phyloP scores from a whole-genome alignment of 2,797 vertebrate genomes.

The Dryobates pubescens region DNA sequence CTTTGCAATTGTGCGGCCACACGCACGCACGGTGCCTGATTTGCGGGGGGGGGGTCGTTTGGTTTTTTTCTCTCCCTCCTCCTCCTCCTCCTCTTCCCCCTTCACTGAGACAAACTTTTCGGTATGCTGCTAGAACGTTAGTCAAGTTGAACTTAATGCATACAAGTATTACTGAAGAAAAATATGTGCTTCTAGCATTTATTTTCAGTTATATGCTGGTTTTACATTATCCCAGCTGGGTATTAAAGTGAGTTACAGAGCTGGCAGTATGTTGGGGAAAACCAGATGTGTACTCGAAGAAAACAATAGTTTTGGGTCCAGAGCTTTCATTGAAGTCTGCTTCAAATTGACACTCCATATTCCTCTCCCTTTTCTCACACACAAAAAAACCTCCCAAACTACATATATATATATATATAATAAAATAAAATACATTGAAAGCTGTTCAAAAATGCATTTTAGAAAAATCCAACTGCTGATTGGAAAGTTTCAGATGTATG shows the following conservation, averaged over 20 bases:
- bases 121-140: neutral
- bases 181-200: constrained; percentile 51
- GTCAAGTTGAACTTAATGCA: neutral
- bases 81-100: neutral
- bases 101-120: neutral
- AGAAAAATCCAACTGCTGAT: neutral
- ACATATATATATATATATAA: no score
- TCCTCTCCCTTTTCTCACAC: constrained; percentile 37
- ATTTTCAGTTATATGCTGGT: constrained; percentile 49
- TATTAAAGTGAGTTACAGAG: constrained; percentile 70
- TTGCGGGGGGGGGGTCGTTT: neutral
- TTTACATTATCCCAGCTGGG: constrained; percentile 70
- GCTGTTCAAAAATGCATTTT: constrained; percentile 36
- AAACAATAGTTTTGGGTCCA: constrained; percentile 52
- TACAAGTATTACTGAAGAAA: constrained; percentile 11
- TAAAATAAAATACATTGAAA: neutral
- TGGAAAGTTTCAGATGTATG: constrained; percentile 39
- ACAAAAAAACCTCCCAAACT: no score
- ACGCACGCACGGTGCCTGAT: neutral
- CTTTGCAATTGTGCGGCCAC: neutral
- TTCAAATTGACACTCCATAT: constrained; percentile 48
- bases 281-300: constrained; percentile 72
- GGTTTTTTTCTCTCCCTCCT: neutral
- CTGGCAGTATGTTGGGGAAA: constrained; percentile 70
- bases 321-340: constrained; percentile 59